phyloP scores from a whole-genome alignment of 53 echinoderm and acorn worm species.

The Stichopus horrens region DNA sequence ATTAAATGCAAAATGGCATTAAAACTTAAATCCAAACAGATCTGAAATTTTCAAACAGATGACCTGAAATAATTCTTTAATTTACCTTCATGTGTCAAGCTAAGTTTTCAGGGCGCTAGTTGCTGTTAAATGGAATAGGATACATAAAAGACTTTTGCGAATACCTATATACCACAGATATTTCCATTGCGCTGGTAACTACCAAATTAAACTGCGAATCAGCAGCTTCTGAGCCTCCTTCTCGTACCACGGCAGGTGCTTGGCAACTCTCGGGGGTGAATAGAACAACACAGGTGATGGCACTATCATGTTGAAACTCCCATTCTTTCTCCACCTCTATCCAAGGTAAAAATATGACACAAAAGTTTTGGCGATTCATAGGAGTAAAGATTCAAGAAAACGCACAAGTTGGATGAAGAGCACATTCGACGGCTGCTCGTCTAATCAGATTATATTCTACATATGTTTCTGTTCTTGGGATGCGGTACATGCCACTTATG shows the following conservation, averaged over 20 bases:
- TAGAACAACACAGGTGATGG: conserved; percentile 76
- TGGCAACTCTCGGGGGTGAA: conserved; percentile 61
- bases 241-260: conserved; percentile 41
- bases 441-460: too few species aligned
- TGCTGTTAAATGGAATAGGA: too few species aligned
- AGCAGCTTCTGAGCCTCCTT: not conserved
- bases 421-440: too few species aligned
- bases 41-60: too few species aligned
- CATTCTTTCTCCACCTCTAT: conserved; percentile 62
- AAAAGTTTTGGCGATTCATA: not conserved
- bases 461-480: too few species aligned
- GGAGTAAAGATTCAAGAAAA: not conserved
- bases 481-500: too few species aligned
- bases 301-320: conserved; percentile 82
- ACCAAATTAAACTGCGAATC: conserved; percentile 61
- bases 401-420: too few species aligned
- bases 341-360: not conserved
- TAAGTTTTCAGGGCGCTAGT: too few species aligned
- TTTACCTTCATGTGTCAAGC: too few species aligned
- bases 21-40: too few species aligned
- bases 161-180: conserved; percentile 87
- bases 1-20: too few species aligned
- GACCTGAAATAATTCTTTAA: too few species aligned
- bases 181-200: conserved; percentile 77
- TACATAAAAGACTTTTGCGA: not conserved